Percentiles rank a stretch among this genome's conserved stretches.
Conservation (phyloP, 2,797 vertebrate species). For the Myotis vivesi region DNA sequence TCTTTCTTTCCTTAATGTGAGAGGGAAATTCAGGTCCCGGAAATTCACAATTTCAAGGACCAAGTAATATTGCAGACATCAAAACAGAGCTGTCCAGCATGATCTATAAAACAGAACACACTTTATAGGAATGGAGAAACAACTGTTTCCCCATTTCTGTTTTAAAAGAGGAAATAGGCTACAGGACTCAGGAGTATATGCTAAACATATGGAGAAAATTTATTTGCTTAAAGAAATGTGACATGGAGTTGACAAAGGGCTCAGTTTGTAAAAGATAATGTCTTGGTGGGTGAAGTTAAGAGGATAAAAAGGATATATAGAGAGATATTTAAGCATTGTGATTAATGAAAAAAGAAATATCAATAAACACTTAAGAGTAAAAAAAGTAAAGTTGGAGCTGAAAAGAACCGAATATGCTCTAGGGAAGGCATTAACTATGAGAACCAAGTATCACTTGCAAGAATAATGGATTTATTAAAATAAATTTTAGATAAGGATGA, state of each 20-base stretch:
- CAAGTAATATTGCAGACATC: conserved; percentile 69
- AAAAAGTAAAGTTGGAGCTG: conserved; percentile 25
- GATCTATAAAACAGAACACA: conserved; percentile 70
- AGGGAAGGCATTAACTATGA: conserved; percentile 10
- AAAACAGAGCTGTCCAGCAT: conserved; percentile 65
- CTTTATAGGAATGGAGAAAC: conserved; percentile 68
- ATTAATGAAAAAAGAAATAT: conserved; percentile 62
- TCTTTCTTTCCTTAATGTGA: conserved; percentile 50
- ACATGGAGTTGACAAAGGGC: conserved; percentile 43
- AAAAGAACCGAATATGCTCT: conserved; percentile 38
- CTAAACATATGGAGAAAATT: conserved; percentile 59
- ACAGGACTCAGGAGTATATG: conserved; percentile 58
- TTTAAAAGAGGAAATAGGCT: conserved; percentile 60
- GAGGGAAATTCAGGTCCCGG: conserved; percentile 54
- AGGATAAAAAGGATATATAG: neutral
- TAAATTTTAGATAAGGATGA: conserved; percentile 62
- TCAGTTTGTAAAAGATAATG: conserved; percentile 58
- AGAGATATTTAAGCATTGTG: conserved; percentile 40
- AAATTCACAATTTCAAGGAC: conserved; percentile 67
- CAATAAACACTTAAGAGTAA: conserved; percentile 47
- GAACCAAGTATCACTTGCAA: conserved; percentile 25
- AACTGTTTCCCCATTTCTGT: conserved; percentile 70
- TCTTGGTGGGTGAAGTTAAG: conserved; percentile 55
- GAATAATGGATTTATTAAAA: conserved; percentile 55
- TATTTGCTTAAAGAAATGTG: conserved; percentile 70